A percentile compares a stretch with the other conserved stretches of the same genome.
These are phyloP conservation scores for Drosophila barbarae DNA, from an alignment of 2,888 invertebrate species.

Conservation along the genomic window DNA sequence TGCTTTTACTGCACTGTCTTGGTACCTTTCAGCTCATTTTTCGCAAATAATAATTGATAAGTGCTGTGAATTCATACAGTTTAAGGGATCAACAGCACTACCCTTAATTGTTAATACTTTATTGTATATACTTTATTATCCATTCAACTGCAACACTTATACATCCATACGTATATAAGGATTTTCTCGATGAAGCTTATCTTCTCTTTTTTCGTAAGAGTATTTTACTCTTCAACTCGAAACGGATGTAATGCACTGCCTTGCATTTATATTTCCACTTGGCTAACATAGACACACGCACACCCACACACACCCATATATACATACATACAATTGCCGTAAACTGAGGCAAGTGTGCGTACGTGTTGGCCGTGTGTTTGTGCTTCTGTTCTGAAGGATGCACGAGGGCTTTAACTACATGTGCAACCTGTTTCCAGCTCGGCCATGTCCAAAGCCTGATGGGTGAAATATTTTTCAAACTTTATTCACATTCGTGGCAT, in stretches of 20 bases:
- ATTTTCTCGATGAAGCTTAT: neutral
- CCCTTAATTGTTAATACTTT: neutral
- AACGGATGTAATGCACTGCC: conserved; percentile 6
- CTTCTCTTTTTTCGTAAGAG: neutral
- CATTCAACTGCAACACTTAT: neutral
- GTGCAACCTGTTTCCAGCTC: conserved; percentile 41
- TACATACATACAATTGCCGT: conserved; percentile 4
- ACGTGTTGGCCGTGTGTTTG: conserved; percentile 15
- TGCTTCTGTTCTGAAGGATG: conserved; percentile 21
- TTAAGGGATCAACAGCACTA: neutral
- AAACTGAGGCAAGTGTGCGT: conserved; percentile 1
- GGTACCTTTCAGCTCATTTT: neutral
- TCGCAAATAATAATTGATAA: neutral
- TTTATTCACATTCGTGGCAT: conserved; percentile 46
- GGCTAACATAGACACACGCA: conserved; percentile 4
- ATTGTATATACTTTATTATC: neutral
- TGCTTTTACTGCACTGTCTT: too few relatives aligned
- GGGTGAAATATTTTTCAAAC: conserved; percentile 51
- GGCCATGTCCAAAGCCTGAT: conserved; percentile 34
- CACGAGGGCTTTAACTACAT: conserved; percentile 41
- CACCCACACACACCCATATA: neutral
- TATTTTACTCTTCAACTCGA: neutral
- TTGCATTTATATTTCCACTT: conserved; percentile 5
- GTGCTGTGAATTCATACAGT: neutral
- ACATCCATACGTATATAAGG: neutral